phyloP scores from a whole-genome alignment of 2,797 vertebrate genomes.

The Apogon hyalosoma region DNA sequence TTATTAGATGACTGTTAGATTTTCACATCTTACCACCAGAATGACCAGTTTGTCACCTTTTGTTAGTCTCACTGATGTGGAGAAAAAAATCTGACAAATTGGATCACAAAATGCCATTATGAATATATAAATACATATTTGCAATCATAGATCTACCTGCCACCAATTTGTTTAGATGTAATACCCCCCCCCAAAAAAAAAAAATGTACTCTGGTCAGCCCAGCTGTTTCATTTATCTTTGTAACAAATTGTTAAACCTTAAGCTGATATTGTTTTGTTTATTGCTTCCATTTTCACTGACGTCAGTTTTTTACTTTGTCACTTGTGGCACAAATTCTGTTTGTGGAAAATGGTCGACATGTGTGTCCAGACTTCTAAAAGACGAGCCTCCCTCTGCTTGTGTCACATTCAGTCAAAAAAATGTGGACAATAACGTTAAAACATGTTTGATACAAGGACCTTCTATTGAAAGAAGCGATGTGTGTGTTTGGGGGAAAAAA shows the following conservation, averaged over 20 bases:
- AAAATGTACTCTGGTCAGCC: conserved; percentile 28
- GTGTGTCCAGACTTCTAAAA: conserved; percentile 3
- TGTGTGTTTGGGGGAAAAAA: background rate
- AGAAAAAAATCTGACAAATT: background rate
- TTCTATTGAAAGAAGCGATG: conserved; percentile 3
- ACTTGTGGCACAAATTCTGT: conserved; percentile 2
- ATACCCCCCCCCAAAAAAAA: background rate
- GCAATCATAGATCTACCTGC: conserved; percentile 46
- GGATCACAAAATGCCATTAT: conserved; percentile 18
- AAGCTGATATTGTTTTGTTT: conserved; percentile 44
- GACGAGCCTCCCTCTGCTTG: background rate
- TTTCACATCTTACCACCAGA: background rate
- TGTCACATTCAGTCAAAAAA: conserved; percentile 10
- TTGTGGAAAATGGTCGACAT: conserved; percentile 12
- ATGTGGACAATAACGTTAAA: background rate
- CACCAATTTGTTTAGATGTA: conserved; percentile 48
- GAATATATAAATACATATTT: conserved; percentile 11
- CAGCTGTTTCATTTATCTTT: conserved; percentile 48
- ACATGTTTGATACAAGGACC: too few relatives aligned
- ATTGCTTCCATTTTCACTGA: conserved; percentile 20
- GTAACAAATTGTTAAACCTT: conserved; percentile 50
- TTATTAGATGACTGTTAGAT: conserved; percentile 10
- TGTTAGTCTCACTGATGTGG: conserved; percentile 2
- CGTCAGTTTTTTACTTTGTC: background rate
- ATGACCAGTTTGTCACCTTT: background rate